A percentile compares a stretch with the other conserved stretches of the same genome.
Evolutionary conservation across 1,140 invertebrate genomes (phyloP).

Genomic region (Centruroides vittatus): DNA sequence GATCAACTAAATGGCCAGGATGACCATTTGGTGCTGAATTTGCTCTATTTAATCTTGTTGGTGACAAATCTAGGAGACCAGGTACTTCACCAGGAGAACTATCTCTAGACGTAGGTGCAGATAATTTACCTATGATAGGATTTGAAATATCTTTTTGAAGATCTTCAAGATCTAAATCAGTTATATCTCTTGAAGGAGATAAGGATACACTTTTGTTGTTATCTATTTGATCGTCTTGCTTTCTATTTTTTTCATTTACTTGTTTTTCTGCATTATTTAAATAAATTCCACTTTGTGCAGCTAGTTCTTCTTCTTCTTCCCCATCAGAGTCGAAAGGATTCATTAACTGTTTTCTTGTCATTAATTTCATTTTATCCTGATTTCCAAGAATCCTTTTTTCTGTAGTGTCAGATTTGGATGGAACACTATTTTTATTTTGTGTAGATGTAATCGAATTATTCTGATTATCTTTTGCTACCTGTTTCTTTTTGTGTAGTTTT

Average conservation of each 20-base stretch:
- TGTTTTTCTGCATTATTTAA: too few relatives aligned
- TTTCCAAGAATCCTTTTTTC: neutral
- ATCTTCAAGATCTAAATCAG: too few relatives aligned
- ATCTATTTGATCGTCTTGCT: too few relatives aligned
- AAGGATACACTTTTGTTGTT: too few relatives aligned
- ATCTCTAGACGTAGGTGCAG: neutral
- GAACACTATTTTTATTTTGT: too few relatives aligned
- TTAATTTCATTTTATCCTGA: constrained; percentile 33
- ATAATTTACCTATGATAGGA: constrained; percentile 4
- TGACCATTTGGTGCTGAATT: constrained; percentile 1
- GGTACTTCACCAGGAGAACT: constrained; percentile 23
- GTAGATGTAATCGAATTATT: too few relatives aligned
- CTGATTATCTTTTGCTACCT: too few relatives aligned
- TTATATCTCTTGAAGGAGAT: too few relatives aligned
- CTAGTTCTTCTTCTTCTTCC: constrained; percentile 47
- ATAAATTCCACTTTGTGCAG: constrained; percentile 1
- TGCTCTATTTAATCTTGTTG: constrained; percentile 17
- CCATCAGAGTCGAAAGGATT: constrained; percentile 86
- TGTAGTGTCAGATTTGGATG: too few relatives aligned
- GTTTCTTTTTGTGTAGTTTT: too few relatives aligned
- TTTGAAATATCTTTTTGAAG: constrained; percentile 2
- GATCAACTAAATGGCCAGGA: neutral
- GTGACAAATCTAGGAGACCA: constrained; percentile 27
- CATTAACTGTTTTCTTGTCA: constrained; percentile 70
- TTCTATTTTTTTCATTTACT: too few relatives aligned